Evolutionary conservation across 2,113 vertebrate species (phyloP).

Genomic region (Crotophaga sulcirostris): DNA sequence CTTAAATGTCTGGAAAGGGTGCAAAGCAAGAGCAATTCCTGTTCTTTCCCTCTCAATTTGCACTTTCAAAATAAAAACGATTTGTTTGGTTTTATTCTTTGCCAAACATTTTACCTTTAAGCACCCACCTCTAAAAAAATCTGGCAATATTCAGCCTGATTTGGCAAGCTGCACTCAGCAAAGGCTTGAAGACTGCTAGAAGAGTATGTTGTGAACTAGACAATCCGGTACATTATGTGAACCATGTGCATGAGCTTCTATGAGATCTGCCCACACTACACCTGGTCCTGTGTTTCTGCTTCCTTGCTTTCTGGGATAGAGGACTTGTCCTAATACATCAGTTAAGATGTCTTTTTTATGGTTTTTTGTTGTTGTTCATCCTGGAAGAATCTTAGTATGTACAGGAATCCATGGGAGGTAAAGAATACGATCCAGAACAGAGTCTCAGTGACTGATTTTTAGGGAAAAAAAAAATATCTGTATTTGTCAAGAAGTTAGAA

Average conservation of each 20-base stretch:
- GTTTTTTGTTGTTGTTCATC: not conserved
- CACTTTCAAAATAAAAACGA: not conserved
- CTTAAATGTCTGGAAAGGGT: not conserved
- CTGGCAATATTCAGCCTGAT: not conserved
- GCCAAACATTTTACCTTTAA: not conserved
- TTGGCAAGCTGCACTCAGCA: not conserved
- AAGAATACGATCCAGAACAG: not conserved
- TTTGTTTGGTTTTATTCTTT: constrained; percentile 12
- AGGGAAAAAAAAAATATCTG: not conserved
- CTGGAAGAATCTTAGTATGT: not conserved
- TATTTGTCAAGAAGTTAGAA: not conserved
- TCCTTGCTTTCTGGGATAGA: not conserved
- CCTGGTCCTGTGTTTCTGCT: not conserved
- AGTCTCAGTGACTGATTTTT: not conserved
- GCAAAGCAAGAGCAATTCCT: not conserved
- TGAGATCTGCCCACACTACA: not conserved
- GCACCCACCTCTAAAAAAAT: not conserved
- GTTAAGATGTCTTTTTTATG: not conserved
- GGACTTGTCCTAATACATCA: not conserved
- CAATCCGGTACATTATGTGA: not conserved
- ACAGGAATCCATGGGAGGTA: not conserved
- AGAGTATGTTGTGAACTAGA: not conserved
- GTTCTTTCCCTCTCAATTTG: not conserved
- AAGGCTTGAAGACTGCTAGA: not conserved
- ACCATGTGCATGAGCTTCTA: not conserved